Evolutionary conservation across 1,140 invertebrate genomes (phyloP).

Genomic region (Asobara japonica): DNA sequence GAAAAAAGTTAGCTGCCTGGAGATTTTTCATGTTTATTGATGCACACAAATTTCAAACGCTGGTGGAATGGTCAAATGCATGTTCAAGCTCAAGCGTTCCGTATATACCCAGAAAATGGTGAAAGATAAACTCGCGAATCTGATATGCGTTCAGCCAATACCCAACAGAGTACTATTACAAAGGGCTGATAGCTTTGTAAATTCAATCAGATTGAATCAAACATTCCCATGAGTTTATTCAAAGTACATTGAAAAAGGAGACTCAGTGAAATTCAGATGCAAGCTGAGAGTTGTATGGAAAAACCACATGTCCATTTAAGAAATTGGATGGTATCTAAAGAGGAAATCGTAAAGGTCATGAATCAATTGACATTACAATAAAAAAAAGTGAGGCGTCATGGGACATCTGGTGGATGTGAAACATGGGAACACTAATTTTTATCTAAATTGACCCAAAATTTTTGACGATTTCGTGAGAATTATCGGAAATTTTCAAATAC

Average conservation of each 20-base stretch:
- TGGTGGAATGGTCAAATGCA: not conserved
- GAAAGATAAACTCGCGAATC: not conserved
- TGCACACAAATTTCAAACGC: not conserved
- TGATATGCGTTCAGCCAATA: not conserved
- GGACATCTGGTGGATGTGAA: too few species aligned
- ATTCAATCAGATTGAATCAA: not conserved
- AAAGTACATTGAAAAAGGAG: not conserved
- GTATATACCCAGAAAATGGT: not conserved
- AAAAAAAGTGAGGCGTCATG: too few species aligned
- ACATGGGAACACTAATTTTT: too few species aligned
- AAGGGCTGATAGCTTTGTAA: not conserved
- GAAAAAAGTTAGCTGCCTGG: not conserved
- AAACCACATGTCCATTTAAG: not conserved
- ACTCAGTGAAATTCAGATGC: not conserved
- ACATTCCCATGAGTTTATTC: constrained; percentile 1
- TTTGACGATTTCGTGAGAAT: too few species aligned
- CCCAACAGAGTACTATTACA: not conserved
- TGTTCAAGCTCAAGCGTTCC: not conserved
- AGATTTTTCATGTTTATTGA: not conserved
- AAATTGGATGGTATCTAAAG: not conserved
- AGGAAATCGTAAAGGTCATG: not conserved
- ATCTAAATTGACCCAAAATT: too few species aligned
- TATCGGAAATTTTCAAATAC: too few species aligned
- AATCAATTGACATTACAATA: constrained; percentile 1
- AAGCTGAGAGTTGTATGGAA: not conserved